Evolutionary conservation across 1,140 invertebrate genomes (phyloP), one percentile per base, ranked within the genome.

Genomic region (Schlechtendalia chinensis): DNA sequence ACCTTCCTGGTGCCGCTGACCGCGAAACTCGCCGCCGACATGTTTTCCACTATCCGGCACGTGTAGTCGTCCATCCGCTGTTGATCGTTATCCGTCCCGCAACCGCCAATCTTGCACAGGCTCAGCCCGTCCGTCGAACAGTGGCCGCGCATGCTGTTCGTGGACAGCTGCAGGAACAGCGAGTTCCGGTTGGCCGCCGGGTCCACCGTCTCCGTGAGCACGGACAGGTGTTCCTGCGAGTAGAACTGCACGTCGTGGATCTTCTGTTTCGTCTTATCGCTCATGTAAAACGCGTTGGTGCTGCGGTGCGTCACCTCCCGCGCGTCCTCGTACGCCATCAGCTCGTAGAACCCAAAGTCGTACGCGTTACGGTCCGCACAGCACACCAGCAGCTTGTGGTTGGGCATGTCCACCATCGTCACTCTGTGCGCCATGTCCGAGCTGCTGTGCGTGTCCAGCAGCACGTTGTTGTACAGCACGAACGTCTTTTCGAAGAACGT

Each of bases 1-100:
- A 97, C 94, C 88, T 96, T 95, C 56, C 96, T 88, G 16, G 90
- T 89, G 0, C 95, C 94, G 81, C 94, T 96, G 0, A 97, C 94
- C 10, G 94, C 92, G 82, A 97, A 89, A 83, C 87, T 87, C 75
- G 88, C 89, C 3, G 90, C 91, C 69, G 90, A 89, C 86, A 95
- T 91, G 83, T 91, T 91, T 72, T 95, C 92, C 47, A 96, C 86
- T 8, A 89, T 82, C 24, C 86, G 83, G 61, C 85, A 84, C 2
- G 84, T 77, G 17, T 87, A 85, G 54, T 89, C 84, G 24, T 90
- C 88, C 58, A 85, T 84, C 39, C 90, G 87, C 82, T 87, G 86
- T 56, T 88, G 84, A 8, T 39, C 32, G 32, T 3, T 39, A 39
- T 8, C 32, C 32, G 32, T 8, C 32, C 16, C 24, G 10, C 16